Percentiles rank a stretch among this genome's conserved stretches.
phyloP scores from a whole-genome alignment of 2,113 vertebrate genomes.

The Otolemur garnettii region DNA sequence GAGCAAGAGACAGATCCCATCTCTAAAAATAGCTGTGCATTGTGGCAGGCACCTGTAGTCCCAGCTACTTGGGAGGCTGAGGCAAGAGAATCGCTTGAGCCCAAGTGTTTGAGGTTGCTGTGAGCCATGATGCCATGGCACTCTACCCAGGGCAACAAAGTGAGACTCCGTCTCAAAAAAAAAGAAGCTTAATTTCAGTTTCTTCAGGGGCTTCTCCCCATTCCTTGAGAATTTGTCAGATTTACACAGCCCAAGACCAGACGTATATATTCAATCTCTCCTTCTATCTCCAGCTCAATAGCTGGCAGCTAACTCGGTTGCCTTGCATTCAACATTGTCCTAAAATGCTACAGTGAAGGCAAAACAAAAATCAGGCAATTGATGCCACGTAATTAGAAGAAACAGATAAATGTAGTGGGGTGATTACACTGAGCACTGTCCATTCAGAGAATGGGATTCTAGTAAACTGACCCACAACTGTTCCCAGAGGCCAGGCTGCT shows the following conservation, averaged over 20 bases:
- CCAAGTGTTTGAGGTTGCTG: too few relatives aligned
- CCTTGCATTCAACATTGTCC: background rate
- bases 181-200: background rate
- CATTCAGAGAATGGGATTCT: background rate
- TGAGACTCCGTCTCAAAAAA: too few relatives aligned
- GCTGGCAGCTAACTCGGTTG: background rate
- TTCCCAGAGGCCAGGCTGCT: background rate
- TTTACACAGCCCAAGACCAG: background rate
- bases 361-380: conserved; percentile 41
- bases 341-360: background rate
- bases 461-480: background rate
- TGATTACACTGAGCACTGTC: background rate
- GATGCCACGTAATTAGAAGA: background rate
- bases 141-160: too few relatives aligned
- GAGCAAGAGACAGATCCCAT: too few relatives aligned
- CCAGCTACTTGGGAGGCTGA: too few relatives aligned
- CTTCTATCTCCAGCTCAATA: background rate
- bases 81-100: too few relatives aligned
- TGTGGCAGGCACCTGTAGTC: too few relatives aligned
- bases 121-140: too few relatives aligned
- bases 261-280: background rate
- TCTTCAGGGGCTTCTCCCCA: background rate
- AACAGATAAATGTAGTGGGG: background rate
- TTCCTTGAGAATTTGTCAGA: background rate
- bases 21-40: too few relatives aligned